Percentiles rank a stretch among this genome's conserved stretches.
Conservation (phyloP, 2,113 vertebrate species). For the Vimba vimba region DNA sequence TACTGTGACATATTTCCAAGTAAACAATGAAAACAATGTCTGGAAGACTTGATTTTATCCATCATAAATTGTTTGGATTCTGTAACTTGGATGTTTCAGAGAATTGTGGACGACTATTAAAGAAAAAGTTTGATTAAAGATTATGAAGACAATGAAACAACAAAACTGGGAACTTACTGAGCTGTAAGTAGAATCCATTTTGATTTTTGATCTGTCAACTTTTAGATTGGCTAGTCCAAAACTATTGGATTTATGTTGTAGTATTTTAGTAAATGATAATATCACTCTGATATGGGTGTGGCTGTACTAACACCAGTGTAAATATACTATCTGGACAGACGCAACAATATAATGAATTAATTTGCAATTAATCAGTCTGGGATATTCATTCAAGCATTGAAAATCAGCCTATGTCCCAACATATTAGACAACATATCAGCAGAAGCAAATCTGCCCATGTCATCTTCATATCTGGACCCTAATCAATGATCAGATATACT, state of each 20-base stretch:
- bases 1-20: not conserved
- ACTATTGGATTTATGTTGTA: not conserved
- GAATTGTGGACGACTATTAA: not conserved
- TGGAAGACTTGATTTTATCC: not conserved
- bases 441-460: not conserved
- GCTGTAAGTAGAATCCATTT: too few species aligned
- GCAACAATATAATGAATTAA: not conserved
- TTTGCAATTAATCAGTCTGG: not conserved
- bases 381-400: not conserved
- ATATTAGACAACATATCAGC: not conserved
- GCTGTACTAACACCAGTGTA: not conserved
- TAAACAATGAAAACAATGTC: not conserved
- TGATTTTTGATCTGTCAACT: not conserved
- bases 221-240: not conserved
- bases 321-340: not conserved
- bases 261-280: not conserved
- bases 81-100: not conserved
- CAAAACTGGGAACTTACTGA: too few species aligned
- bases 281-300: not conserved
- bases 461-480: not conserved
- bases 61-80: not conserved
- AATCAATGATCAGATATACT: not conserved
- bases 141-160: not conserved
- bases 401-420: not conserved
- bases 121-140: not conserved